A percentile compares a stretch with the other conserved stretches of the same genome.
phyloP scores from a whole-genome alignment of 37 sponge, comb jelly and placozoan species.

The Petrosia ficiformis region DNA sequence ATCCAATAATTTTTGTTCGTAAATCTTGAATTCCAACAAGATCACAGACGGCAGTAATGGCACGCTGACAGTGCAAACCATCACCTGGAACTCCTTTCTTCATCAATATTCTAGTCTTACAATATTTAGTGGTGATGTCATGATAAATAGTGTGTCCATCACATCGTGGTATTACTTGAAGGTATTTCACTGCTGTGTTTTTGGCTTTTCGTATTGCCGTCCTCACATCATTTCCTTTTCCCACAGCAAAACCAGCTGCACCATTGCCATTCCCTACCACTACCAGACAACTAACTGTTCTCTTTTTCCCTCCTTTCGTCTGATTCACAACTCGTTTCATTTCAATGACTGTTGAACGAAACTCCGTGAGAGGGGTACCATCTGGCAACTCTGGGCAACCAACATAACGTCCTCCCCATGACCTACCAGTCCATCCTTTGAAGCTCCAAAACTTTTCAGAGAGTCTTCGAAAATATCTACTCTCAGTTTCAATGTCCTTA shows the following conservation, averaged over 20 bases:
- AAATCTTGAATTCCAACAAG: slow-evolving; percentile 79
- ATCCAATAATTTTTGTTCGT: slow-evolving; percentile 73
- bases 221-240: slow-evolving; percentile 35
- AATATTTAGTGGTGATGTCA: slow-evolving; percentile 57
- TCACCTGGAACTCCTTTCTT: slow-evolving; percentile 62
- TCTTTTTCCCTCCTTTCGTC: slow-evolving; percentile 68
- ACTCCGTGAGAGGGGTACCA: slow-evolving; percentile 62
- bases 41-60: slow-evolving; percentile 60
- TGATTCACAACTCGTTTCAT: slow-evolving; percentile 70
- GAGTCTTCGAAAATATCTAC: not conserved
- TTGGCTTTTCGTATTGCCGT: slow-evolving; percentile 78
- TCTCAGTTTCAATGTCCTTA: slow-evolving; percentile 12
- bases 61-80: slow-evolving; percentile 77
- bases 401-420: slow-evolving; percentile 67
- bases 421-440: slow-evolving; percentile 72
- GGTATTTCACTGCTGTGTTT: slow-evolving; percentile 68
- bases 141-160: slow-evolving; percentile 85
- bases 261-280: slow-evolving; percentile 88
- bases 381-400: slow-evolving; percentile 82
- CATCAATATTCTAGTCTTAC: slow-evolving; percentile 58
- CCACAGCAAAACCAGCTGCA: slow-evolving; percentile 71
- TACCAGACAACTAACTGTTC: slow-evolving; percentile 62
- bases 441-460: slow-evolving; percentile 47
- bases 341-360: slow-evolving; percentile 70
- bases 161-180: slow-evolving; percentile 69